Evolutionary conservation across 1,140 invertebrate genomes (phyloP), one percentile per base, ranked within the genome.

Genomic region (Camponotus floridanus): DNA sequence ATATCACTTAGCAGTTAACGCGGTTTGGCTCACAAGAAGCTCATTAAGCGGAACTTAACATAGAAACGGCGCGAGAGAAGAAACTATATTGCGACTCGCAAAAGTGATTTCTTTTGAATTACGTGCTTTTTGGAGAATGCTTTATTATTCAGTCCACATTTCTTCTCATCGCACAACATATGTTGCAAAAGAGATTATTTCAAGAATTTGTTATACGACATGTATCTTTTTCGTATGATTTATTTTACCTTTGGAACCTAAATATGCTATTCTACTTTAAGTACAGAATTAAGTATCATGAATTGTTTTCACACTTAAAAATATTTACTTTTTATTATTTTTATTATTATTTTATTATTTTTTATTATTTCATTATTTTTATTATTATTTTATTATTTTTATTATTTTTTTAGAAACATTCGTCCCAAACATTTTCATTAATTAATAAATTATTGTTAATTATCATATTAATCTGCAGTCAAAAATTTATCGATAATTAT

Each of bases 21-120:
- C 67, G 79, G 79, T 81, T 81, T 81, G 67, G 26, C 39, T 73
- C 59, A 45, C n/a, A 73, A 81, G 79, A 81, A 71, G 51, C 51
- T 81, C 26, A 62, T 74, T 74, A 74, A n/a, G 51, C 33, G 31
- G 42, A 51, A 21, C 42, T 51, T 68, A 51, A 67, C n/a, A 45
- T 55, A 26, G 64, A 79, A 51, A 68, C 42, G 42, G 33, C 55
- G 64, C 76, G 76, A 55, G 64, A 79, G 64, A 79, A 68, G n/a
- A 55, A 76, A 64, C 36, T 76, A 11, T 39, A n/a, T 76, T 62
- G 59, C 74, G 31, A 76, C 62, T 78, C 18, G 76, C 61, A 65
- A 45, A 26, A 48, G 42, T 26, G 59, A 80, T 80, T 68, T 68
- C 48, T 21, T 33, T 80, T 70, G 64, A 55, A 70, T 80, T 68